Base-by-base conservation (phyloP, 2,888 invertebrate species). In the Omphaloscelis lunosa region DNA sequence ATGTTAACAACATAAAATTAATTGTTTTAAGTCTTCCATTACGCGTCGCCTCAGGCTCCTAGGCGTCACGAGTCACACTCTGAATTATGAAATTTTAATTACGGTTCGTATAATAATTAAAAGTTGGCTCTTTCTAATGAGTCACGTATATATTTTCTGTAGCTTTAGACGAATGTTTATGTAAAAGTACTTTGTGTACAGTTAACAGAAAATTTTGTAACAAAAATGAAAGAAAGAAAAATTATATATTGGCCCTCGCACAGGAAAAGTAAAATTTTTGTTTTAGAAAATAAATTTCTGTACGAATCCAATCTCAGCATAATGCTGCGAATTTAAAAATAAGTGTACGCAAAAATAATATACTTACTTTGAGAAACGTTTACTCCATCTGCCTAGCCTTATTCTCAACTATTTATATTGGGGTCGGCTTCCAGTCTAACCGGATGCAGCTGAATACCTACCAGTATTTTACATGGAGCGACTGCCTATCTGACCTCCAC, bases 41-140 rank as follows among this genome's bases (percentile, higher is more conserved):
- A 51, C 41, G 45, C 34, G 15, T 20, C 39, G 58, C 62, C 58
- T 51, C 62, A 17, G 58, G n/a, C 58, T 61, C 41, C 17, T 8
- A 72, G 41, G 48, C 68, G 59, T 69, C 63, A 73, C 45, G 20
- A 41, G n/a, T 73, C 77, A 45, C 75, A 72, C 62, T 74, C 59
- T 29, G 61, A 81, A 72, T 66, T 74, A 80, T 80, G 75, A 84
- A 80, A 85, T 56, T 61, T 41, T 59, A 75, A 84, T 80, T 48
- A 84, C 67, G 27, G 7, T n/a, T 48, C 39, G n/a, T 29, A 68
- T 27, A 68, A 68, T 75, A 84, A 84, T 80, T 80, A 80, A 82
- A 82, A 75, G 59, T 74, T 84, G 67, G 39, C 61, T 48, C 61
- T 72, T 65, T 53, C 56, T 81, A 85, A 81, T 81, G 65, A 76